Evolutionary conservation across 2,113 vertebrate genomes (phyloP).

Genomic region (Spilogale gracilis): DNA sequence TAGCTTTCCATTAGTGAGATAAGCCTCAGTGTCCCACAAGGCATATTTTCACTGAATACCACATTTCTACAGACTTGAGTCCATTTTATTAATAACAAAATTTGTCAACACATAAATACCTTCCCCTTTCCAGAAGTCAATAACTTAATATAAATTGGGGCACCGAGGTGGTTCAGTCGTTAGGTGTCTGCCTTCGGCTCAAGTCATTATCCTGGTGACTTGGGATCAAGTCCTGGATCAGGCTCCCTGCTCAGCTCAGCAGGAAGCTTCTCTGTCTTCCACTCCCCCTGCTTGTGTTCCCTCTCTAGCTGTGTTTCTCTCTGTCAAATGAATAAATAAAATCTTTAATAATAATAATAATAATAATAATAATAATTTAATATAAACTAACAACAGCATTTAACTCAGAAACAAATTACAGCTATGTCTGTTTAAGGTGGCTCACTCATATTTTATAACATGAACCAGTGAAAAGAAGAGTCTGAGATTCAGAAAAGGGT

Average conservation of each 20-base stretch:
- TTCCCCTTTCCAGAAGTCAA: neutral
- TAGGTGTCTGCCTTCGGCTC: too few relatives aligned
- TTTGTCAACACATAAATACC: neutral
- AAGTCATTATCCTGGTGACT: too few relatives aligned
- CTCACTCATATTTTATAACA: slow-evolving; percentile 22
- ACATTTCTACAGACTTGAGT: neutral
- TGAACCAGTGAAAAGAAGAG: slow-evolving; percentile 37
- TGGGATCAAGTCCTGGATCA: too few relatives aligned
- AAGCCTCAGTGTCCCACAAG: neutral
- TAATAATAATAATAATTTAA: neutral
- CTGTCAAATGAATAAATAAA: too few relatives aligned
- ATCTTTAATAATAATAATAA: too few relatives aligned
- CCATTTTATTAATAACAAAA: slow-evolving; percentile 4
- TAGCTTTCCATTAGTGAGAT: slow-evolving; percentile 11
- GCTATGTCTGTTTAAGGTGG: neutral
- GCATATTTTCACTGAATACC: neutral
- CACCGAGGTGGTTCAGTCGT: too few relatives aligned
- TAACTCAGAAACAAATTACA: slow-evolving; percentile 50
- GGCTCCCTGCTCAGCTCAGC: too few relatives aligned
- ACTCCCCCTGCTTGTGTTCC: too few relatives aligned
- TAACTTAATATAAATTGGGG: neutral
- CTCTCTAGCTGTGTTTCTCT: too few relatives aligned
- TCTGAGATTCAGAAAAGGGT: neutral
- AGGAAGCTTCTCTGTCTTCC: too few relatives aligned
- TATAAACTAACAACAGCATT: neutral